Base-by-base conservation (phyloP, 2,797 vertebrate species). In the Neostethus bicornis region DNA sequence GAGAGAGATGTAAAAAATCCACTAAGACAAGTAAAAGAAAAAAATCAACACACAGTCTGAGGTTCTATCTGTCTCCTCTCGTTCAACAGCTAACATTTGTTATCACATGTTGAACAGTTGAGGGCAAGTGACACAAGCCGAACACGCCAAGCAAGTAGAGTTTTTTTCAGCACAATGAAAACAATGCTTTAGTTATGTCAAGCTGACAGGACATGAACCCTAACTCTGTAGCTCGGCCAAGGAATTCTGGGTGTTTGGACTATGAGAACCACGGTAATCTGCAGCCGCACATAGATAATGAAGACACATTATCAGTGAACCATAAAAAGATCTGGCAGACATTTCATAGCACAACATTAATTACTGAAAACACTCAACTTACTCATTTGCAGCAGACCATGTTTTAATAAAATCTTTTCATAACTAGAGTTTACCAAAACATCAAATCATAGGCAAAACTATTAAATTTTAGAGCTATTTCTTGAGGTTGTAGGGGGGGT, bases 91-190 rank as follows among this genome's bases (percentile, higher is more conserved):
- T 69, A 62, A 44, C 17, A 35, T 51, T 26, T 49, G 24, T 53
- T 65, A 55, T 60, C 45, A 14, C 35, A 34, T 0, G 34, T 57
- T 32, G 23, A 37, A 53, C 14, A 5, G 23, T 26, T 28, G 31
- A 1, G 20, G 47, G 53, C 50, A 50, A 72, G 39, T 59, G 43
- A 34, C 65, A 72, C 38, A 65, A 67, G 20, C 51, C 23, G n/a
- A 68, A 70, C 67, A 68, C 79, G 56, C 75, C 79, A 56, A 41
- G 28, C 45, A 46, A 64, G 53, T 46, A 29, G 65, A 77, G 70
- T 82, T 59, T 86, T n/a, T 85, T 75, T 52, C 52, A 67, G 79
- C 75, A 73, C 34, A 66, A 31, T 60, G 50, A 77, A 80, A 85
- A 64, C 71, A 75, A 49, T 42, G 1, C 39, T 63, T 71, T 42